Evolutionary conservation across 2,888 invertebrate genomes (phyloP), one percentile per base, ranked within the genome.

Genomic region (Habrosyne pyritoides): DNA sequence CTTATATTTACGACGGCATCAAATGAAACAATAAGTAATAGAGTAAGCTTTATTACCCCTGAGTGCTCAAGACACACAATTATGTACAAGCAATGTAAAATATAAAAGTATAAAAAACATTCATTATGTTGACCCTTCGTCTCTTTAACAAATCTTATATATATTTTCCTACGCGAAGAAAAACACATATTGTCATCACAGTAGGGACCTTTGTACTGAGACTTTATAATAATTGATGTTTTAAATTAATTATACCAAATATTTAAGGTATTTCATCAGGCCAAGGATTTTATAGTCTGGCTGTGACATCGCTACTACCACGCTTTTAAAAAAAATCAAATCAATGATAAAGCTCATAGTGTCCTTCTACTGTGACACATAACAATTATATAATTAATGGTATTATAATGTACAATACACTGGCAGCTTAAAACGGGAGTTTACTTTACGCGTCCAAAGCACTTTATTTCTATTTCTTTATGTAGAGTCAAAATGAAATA

Each of bases 131-230:
- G 21, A 33, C 33, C 1, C 5, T n/a, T 33, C 33, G n/a, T 33
- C 33, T n/a, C n/a, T n/a, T n/a, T n/a, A n/a, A n/a, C n/a, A n/a
- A n/a, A n/a, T n/a, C n/a, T n/a, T n/a, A n/a, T n/a, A n/a, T n/a
- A n/a, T n/a, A n/a, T n/a, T n/a, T n/a, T n/a, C n/a, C n/a, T n/a
- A n/a, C n/a, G n/a, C n/a, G 4, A 4, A 33, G 12, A 4, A n/a
- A 12, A 36, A 18, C 42, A 42, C 14, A n/a, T 36, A 33, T 47
- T 58, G 33, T 53, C 79, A 81, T 82, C 81, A 81, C 79, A 80
- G 79, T 51, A 68, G 69, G 75, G 66, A 73, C 75, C 73, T 73
- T 75, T 73, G 71, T 74, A 71, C 69, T 75, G 76, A 76, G 71
- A n/a, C n/a, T n/a, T n/a, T n/a, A n/a, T n/a, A n/a, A n/a, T n/a